Conservation (phyloP, 2,113 vertebrate species). For the Callorhinus ursinus region DNA sequence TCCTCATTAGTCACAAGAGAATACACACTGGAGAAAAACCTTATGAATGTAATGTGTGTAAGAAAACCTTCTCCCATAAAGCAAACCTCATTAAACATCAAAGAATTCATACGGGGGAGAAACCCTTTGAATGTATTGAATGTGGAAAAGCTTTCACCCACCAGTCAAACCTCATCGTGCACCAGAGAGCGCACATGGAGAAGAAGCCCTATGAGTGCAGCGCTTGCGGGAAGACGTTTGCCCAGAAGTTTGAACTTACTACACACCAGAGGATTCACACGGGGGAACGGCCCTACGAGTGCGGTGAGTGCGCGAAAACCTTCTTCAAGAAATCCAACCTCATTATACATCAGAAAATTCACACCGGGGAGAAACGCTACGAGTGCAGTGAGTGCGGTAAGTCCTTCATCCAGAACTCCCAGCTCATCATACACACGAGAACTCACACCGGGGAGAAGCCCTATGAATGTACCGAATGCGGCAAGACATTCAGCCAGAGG, state of each 20-base stretch:
- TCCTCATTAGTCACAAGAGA: constrained; percentile 77
- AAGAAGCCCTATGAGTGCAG: constrained; percentile 79
- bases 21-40: constrained; percentile 80
- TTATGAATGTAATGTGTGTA: constrained; percentile 74
- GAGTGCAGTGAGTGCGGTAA: constrained; percentile 81
- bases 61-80: constrained; percentile 81
- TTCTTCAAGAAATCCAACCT: constrained; percentile 82
- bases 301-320: constrained; percentile 78
- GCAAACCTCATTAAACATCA: constrained; percentile 80
- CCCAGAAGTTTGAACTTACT: constrained; percentile 79
- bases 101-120: constrained; percentile 79
- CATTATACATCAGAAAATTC: constrained; percentile 81
- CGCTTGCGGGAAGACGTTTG: constrained; percentile 79
- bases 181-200: constrained; percentile 78
- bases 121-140: constrained; percentile 80
- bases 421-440: constrained; percentile 80
- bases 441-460: constrained; percentile 82
- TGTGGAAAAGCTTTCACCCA: constrained; percentile 82
- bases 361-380: constrained; percentile 81
- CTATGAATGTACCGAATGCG: constrained; percentile 79
- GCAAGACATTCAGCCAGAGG: constrained; percentile 81
- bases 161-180: constrained; percentile 79
- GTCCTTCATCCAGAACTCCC: constrained; percentile 78
- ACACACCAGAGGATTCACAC: constrained; percentile 80
- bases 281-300: constrained; percentile 78